Base-by-base conservation (phyloP, 2,797 vertebrate genomes). In the Coranthus polyacanthus region DNA sequence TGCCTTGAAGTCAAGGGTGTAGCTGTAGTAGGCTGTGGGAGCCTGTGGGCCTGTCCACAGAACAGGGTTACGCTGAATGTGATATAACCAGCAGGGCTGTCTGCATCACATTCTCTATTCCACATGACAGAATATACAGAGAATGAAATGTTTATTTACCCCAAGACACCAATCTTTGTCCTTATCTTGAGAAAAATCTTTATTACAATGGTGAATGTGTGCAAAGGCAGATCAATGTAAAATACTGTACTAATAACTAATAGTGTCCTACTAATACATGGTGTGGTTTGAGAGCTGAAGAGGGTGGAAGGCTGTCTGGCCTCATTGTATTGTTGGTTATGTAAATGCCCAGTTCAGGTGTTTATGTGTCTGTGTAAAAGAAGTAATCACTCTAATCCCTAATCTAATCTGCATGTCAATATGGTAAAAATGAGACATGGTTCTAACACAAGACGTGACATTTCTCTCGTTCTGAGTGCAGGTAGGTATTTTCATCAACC, bases 1-100 rank as follows among this genome's bases (percentile, higher is more conserved):
- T 90, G 88, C 87, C 88, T 89, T 84, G 78, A 86, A 88, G 88
- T 88, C 83, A 84, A 75, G 85, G 84, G 89, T 88, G 85, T 78
- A 81, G 80, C 81, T 68, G 83, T 72, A 68, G 79, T 76, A 69
- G 69, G 66, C 78, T 76, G 79, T 52, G 66, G 83, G 16, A 81
- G 84, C 89, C 90, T 78, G 84, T 85, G 72, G 90, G 88, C 84
- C 88, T 85, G 80, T 88, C 86, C 85, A 82, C 79, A 78, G 69
- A 76, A 75, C 79, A 6, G 55, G 68, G 75, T 80, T 84, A 62
- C 62, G 75, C 66, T 76, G 73, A 49, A 75, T 69, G 77, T 83
- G 78, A 89, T 87, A 82, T 84, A 77, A 82, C 86, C 84, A 68
- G 81, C 78, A 79, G 85, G 85, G 37, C 73, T 85, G 79, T 83